Evolutionary conservation across 2,113 vertebrate species (phyloP).

Genomic region (Sorex fumeus): DNA sequence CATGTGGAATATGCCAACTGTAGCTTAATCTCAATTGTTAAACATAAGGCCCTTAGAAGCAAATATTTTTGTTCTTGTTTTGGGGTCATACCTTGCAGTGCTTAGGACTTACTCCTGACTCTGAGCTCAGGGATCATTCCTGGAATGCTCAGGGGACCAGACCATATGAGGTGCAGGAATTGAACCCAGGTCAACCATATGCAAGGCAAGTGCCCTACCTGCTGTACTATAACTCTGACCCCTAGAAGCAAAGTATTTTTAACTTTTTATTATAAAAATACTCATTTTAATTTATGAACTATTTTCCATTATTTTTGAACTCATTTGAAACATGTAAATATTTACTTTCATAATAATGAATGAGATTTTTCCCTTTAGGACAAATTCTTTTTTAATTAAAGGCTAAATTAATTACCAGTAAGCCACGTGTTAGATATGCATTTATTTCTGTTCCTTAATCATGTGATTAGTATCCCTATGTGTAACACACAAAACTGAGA

Average conservation of each 20-base stretch:
- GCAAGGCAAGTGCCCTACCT: not conserved
- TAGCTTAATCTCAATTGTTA: slow-evolving; percentile 65
- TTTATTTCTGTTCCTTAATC: slow-evolving; percentile 15
- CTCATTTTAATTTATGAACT: slow-evolving; percentile 55
- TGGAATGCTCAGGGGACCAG: no score
- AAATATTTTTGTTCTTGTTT: no score
- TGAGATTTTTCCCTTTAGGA: slow-evolving; percentile 16
- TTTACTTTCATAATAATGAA: slow-evolving; percentile 48
- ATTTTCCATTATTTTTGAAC: slow-evolving; percentile 33
- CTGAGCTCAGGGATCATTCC: no score
- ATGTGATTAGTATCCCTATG: not conserved
- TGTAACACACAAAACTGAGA: slow-evolving; percentile 19
- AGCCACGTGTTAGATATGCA: not conserved
- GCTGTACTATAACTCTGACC: no score
- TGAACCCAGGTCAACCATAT: no score
- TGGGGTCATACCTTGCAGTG: no score
- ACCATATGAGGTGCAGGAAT: no score
- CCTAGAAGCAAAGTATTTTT: slow-evolving; percentile 23
- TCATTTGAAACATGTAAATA: not conserved
- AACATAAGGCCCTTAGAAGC: not conserved
- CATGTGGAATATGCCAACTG: slow-evolving; percentile 59
- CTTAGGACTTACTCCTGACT: no score
- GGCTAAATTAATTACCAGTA: no score
- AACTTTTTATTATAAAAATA: not conserved
- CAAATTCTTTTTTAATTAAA: not conserved